Evolutionary conservation across 2,113 vertebrate genomes (phyloP).

Genomic region (Oryzias curvinotus): DNA sequence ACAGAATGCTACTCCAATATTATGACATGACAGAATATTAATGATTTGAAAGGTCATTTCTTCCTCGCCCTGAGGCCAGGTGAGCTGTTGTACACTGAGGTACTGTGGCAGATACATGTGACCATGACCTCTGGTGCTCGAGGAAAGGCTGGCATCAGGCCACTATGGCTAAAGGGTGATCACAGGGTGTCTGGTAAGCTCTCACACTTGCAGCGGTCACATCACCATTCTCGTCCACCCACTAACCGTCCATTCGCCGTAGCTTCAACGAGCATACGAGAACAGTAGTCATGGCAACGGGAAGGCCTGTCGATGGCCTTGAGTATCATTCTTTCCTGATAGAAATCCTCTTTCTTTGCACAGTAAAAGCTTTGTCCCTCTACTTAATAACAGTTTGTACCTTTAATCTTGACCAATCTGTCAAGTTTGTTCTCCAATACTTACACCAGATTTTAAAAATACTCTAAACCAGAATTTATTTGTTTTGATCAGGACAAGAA

Average conservation of each 20-base stretch:
- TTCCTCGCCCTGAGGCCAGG: conserved; percentile 21
- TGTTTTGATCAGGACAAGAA: too few relatives aligned
- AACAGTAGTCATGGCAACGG: conserved; percentile 74
- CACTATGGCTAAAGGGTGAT: conserved; percentile 32
- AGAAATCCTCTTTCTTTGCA: conserved; percentile 64
- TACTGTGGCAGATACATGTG: conserved; percentile 20
- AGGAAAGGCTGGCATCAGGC: conserved; percentile 43
- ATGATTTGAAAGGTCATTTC: conserved; percentile 40
- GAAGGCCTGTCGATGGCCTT: conserved; percentile 64
- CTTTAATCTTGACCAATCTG: conserved; percentile 25
- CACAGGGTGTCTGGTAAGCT: conserved; percentile 24
- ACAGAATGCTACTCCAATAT: neutral
- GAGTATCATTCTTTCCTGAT: conserved; percentile 66
- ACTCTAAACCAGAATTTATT: too few relatives aligned
- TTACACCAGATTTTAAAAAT: too few relatives aligned
- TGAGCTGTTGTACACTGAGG: conserved; percentile 11
- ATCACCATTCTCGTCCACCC: conserved; percentile 67
- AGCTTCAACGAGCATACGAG: conserved; percentile 20
- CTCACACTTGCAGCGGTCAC: conserved; percentile 22
- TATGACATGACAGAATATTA: too few relatives aligned
- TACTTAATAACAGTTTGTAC: conserved; percentile 62
- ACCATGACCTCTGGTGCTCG: conserved; percentile 37
- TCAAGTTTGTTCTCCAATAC: neutral
- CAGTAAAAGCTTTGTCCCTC: conserved; percentile 60
- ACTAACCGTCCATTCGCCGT: conserved; percentile 39